Evolutionary conservation across 2,797 vertebrate genomes (phyloP).

Genomic region (Chelidonichthys spinosus): DNA sequence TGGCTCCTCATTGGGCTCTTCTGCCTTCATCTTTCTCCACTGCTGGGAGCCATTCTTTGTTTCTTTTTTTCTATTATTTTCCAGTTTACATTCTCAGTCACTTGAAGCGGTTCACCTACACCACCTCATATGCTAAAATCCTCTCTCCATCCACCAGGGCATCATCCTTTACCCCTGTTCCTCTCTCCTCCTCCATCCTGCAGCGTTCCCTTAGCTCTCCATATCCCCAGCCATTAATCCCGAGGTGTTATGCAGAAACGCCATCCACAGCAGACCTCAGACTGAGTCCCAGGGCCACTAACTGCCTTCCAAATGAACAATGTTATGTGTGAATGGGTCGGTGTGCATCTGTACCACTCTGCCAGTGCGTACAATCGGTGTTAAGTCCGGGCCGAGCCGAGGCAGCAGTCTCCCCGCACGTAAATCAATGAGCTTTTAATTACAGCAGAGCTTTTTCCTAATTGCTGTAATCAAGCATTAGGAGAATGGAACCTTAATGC

Average conservation of each 20-base stretch:
- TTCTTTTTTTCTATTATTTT: conserved; percentile 34
- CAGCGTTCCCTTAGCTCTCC: conserved; percentile 23
- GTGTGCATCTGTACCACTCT: conserved; percentile 16
- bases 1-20: conserved; percentile 17
- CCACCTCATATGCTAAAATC: conserved; percentile 23
- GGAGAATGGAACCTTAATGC: conserved; percentile 29
- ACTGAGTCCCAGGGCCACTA: conserved; percentile 25
- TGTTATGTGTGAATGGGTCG: conserved; percentile 24
- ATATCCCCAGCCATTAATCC: conserved; percentile 60
- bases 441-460: conserved; percentile 43
- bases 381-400: conserved; percentile 6
- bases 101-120: conserved; percentile 15
- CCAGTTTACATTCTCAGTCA: conserved; percentile 17
- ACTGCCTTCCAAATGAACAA: conserved; percentile 51
- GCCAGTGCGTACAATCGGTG: conserved; percentile 7
- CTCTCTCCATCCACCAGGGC: conserved; percentile 13
- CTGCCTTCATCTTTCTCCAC: conserved; percentile 22
- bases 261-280: conserved; percentile 42
- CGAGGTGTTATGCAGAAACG: conserved; percentile 51
- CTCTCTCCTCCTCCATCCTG: conserved; percentile 37
- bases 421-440: conserved; percentile 62
- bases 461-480: conserved; percentile 50
- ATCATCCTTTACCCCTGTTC: conserved; percentile 17
- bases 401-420: neutral
- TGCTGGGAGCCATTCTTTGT: conserved; percentile 19